Percentiles rank a stretch among this genome's conserved stretches.
phyloP scores from a whole-genome alignment of 2,888 invertebrate species.

The Notodonta dromedarius region DNA sequence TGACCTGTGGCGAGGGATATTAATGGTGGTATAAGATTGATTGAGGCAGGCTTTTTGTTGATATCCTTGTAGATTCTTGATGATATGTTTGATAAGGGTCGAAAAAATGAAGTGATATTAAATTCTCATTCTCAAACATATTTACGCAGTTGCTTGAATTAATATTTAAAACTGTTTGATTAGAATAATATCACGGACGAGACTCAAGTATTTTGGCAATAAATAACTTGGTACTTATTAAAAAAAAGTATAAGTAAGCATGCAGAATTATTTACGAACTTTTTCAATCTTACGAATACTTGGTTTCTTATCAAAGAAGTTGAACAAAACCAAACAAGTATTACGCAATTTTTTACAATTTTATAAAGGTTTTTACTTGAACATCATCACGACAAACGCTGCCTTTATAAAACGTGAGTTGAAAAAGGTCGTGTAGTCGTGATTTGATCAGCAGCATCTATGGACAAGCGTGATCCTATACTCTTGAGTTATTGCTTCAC shows the following conservation, averaged over 20 bases:
- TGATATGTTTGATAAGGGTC: no score
- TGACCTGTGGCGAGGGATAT: background rate
- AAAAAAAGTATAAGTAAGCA: no score
- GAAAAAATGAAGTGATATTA: no score
- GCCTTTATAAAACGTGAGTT: slow-evolving; percentile 24
- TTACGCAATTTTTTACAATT: slow-evolving; percentile 5
- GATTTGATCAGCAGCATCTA: slow-evolving; percentile 27
- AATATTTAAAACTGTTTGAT: no score
- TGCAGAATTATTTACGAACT: slow-evolving; percentile 6
- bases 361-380: slow-evolving; percentile 10
- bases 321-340: background rate
- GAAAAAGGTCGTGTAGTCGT: slow-evolving; percentile 37
- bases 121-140: no score
- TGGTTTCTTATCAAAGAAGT: slow-evolving; percentile 12
- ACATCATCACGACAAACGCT: slow-evolving; percentile 15
- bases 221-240: no score
- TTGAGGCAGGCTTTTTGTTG: no score
- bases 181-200: no score
- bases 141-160: no score
- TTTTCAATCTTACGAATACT: slow-evolving; percentile 17
- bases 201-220: no score
- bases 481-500: slow-evolving; percentile 12
- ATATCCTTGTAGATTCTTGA: no score
- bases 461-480: slow-evolving; percentile 35
- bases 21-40: no score